Evolutionary conservation across 2,888 invertebrate species (phyloP).

Genomic region (Phymatocera aterrima): DNA sequence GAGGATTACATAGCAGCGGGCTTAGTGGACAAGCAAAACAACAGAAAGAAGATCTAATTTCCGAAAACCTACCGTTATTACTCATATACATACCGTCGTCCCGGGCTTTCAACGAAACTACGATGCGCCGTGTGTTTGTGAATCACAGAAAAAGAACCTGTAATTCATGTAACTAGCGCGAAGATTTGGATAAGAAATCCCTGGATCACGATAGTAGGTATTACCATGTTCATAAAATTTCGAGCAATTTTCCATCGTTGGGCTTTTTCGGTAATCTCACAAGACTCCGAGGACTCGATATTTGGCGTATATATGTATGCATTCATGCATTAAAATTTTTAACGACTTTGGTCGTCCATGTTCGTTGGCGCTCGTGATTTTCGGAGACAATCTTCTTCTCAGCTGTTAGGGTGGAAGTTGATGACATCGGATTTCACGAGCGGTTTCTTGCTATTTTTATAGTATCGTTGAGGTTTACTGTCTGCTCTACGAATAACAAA

Average conservation of each 20-base stretch:
- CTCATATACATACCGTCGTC: no score
- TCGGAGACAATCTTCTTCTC: conserved; percentile 5
- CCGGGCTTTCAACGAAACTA: no score
- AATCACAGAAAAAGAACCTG: not conserved
- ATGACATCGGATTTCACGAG: conserved; percentile 19
- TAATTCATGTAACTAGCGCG: no score
- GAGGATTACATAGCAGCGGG: not conserved
- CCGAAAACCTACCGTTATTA: not conserved
- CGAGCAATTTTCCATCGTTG: not conserved
- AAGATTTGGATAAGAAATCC: not conserved
- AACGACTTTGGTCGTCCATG: not conserved
- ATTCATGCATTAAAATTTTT: conserved; percentile 13
- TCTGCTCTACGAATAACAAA: conserved; percentile 23
- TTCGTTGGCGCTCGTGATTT: conserved; percentile 7
- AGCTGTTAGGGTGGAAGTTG: conserved; percentile 21
- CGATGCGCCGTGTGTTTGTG: no score
- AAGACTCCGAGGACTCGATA: not conserved
- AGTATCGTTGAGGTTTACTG: conserved; percentile 26
- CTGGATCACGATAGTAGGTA: not conserved
- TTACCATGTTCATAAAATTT: not conserved
- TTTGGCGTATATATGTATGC: not conserved
- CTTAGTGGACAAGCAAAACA: not conserved
- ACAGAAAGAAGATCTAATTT: not conserved
- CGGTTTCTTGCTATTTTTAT: conserved; percentile 27
- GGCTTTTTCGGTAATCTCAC: not conserved